Evolutionary conservation across 1,140 invertebrate species (phyloP), one percentile per base, ranked within the genome.

Genomic region (Atopsyche davidsoni): DNA sequence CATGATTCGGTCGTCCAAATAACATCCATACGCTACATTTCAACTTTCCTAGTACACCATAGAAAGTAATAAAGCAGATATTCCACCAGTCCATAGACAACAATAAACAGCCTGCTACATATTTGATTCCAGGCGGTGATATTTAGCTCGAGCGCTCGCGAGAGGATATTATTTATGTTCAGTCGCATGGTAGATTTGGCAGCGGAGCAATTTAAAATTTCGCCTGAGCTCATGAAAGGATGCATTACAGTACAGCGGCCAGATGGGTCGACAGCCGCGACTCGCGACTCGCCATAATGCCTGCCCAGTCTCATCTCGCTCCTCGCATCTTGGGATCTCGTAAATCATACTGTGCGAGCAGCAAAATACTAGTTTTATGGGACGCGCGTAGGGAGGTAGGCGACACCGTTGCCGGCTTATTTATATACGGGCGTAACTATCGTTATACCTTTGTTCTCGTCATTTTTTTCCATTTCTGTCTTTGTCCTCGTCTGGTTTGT

Each of bases 371-470:
- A 32, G 39, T 44, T 44, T 40, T 46, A 46, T 53, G 43, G 46
- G 43, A 45, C 34, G 36, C 21, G 17, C 7, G 43, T 23, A 35
- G n/a, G 35, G 16, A 23, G 35, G 14, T 23, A 7, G 24, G 21
- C 17, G 19, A 16, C 17, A 46, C 32, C 23, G 7, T 13, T 36
- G 14, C 19, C 36, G 35, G 16, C 24, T 24, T 41, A 32, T 32
- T 46, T 34, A 32, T 46, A 46, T 31, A 34, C 43, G 43, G 22
- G 31, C 34, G 45, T 39, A 41, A 46, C 43, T 46, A 53, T 21
- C 22, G 38, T 43, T 16, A 46, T 53, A 53, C 51, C 44, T 46
- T 53, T 53, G 43, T 46, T 46, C 41, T 46, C 14, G 24, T 53
- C 32, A 53, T 53, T 53, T 53, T 25, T 40, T 46, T 17, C 36